Conservation (phyloP, 1,140 invertebrate species). For the Papilio aristodemus region DNA sequence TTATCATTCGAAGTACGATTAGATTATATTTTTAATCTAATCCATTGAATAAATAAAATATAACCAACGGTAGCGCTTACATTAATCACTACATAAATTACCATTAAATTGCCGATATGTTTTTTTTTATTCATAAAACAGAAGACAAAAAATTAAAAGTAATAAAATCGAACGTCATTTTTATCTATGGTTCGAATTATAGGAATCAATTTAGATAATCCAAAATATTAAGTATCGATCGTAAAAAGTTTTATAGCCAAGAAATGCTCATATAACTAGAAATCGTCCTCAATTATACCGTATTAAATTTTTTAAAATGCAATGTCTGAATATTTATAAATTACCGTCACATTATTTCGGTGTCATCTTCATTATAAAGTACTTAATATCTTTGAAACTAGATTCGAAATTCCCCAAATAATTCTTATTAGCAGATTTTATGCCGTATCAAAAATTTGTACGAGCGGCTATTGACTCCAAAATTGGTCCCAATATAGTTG, state of each 20-base stretch:
- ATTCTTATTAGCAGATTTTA: no score
- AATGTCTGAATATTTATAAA: background rate
- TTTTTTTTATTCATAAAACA: background rate
- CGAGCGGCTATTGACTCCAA: no score
- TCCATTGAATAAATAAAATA: background rate
- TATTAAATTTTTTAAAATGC: background rate
- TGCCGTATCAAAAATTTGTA: no score
- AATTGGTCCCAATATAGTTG: no score
- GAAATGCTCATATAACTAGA: background rate
- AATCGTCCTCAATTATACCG: background rate
- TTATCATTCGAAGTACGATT: background rate
- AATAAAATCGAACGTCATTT: slow-evolving; percentile 6
- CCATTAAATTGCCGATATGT: background rate
- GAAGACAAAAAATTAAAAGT: background rate
- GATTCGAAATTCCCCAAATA: background rate
- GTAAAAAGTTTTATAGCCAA: slow-evolving; percentile 1
- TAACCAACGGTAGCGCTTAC: background rate
- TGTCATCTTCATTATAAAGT: background rate
- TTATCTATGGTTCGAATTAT: slow-evolving; percentile 9
- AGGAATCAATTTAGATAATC: slow-evolving; percentile 8
- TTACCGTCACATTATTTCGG: no score
- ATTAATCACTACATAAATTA: background rate
- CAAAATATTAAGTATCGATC: background rate
- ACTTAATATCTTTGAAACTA: background rate
- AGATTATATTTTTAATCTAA: background rate